Conservation (phyloP, 2,113 vertebrate genomes). For the Pelecanus crispus region DNA sequence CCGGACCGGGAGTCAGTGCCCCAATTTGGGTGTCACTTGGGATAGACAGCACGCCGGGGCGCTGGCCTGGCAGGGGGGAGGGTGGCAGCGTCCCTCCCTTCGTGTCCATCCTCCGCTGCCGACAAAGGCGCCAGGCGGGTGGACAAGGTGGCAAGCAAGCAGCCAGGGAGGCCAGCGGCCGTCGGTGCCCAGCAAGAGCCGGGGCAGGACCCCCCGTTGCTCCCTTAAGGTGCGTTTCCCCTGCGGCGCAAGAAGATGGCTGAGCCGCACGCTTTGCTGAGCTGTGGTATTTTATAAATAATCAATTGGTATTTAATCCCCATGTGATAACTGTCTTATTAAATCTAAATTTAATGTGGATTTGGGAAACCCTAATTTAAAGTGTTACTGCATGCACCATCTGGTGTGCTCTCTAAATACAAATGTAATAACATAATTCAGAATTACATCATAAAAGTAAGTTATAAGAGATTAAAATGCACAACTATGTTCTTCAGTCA, state of each 20-base stretch:
- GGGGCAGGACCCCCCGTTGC: not conserved
- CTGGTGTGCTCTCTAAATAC: constrained; percentile 59
- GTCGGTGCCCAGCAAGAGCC: accelerated
- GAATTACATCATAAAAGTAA: constrained; percentile 55
- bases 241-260: accelerated
- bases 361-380: constrained; percentile 64
- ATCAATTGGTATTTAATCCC: constrained; percentile 61
- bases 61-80: not conserved
- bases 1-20: not conserved
- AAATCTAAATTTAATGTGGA: constrained; percentile 69
- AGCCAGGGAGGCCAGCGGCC: not conserved
- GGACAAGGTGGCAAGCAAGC: not conserved
- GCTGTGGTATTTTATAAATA: not conserved
- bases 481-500: constrained; percentile 16
- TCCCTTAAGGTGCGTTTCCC: not conserved
- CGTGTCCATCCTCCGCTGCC: accelerated
- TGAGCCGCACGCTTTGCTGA: not conserved
- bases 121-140: not conserved
- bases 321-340: constrained; percentile 67
- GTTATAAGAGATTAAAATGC: constrained; percentile 34
- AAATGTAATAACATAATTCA: constrained; percentile 50
- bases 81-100: not conserved
- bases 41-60: accelerated
- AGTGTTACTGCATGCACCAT: constrained; percentile 61
- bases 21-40: accelerated